Conservation (phyloP, 2,797 vertebrate species). For the Mormyrops attenuatus region DNA sequence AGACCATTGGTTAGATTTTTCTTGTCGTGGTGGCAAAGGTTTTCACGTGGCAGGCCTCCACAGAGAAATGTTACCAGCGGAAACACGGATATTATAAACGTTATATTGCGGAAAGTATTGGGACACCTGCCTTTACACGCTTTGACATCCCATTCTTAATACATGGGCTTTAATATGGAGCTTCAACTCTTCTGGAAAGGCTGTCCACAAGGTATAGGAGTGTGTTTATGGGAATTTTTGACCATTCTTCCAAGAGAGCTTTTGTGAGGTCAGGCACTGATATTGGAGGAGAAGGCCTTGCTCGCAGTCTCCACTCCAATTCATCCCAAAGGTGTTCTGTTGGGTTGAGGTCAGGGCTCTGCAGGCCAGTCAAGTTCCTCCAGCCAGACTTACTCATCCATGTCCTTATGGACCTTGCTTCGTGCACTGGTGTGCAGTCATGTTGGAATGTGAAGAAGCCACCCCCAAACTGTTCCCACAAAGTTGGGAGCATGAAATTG, state of each 20-base stretch:
- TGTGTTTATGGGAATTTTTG: neutral
- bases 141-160: neutral
- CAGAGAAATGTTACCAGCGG: neutral
- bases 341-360: neutral
- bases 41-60: neutral
- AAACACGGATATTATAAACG: neutral
- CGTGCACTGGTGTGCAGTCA: neutral
- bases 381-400: neutral
- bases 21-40: neutral
- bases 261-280: neutral
- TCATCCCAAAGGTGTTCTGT: neutral
- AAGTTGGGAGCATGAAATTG: neutral
- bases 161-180: neutral
- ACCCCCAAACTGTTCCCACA: neutral
- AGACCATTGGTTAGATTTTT: neutral
- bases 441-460: neutral
- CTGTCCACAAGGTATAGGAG: neutral
- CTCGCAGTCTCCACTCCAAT: neutral
- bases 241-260: neutral
- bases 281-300: neutral
- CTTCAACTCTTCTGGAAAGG: neutral
- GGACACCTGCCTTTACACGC: neutral
- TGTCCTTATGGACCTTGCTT: neutral
- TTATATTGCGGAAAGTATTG: neutral
- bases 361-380: neutral